Percentiles rank a stretch among this genome's conserved stretches.
Evolutionary conservation across 2,888 invertebrate species (phyloP).

Genomic region (Microdon myrmicae): DNA sequence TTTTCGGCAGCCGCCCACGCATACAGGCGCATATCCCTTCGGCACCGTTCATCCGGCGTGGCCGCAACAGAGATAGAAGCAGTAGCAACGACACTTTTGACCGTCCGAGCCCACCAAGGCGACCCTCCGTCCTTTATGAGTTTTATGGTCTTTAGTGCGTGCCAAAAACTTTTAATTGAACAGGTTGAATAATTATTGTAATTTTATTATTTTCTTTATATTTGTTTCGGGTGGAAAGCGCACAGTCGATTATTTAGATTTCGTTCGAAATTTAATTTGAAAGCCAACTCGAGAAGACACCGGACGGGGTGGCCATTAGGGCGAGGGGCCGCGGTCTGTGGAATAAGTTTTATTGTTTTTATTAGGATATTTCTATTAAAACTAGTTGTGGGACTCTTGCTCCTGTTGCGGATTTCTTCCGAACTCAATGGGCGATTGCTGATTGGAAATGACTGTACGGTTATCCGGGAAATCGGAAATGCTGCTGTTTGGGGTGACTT

Average conservation of each 20-base stretch:
- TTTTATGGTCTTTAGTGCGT: constrained; percentile 67
- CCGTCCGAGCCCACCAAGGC: constrained; percentile 44
- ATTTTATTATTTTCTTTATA: constrained; percentile 22
- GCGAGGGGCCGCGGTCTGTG: background rate
- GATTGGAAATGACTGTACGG: too few species aligned
- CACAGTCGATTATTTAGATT: constrained; percentile 7
- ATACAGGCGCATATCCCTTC: constrained; percentile 34
- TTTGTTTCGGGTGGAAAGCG: constrained; percentile 14
- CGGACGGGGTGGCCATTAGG: background rate
- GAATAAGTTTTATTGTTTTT: constrained; percentile 28
- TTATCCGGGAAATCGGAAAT: too few species aligned
- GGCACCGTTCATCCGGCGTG: constrained; percentile 37
- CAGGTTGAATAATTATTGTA: constrained; percentile 49
- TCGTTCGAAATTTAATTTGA: constrained; percentile 12
- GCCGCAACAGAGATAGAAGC: constrained; percentile 50
- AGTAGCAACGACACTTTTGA: too few species aligned
- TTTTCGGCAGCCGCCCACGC: constrained; percentile 8
- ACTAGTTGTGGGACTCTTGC: background rate
- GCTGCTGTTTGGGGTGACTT: too few species aligned
- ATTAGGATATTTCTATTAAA: constrained; percentile 6
- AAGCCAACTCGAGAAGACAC: background rate
- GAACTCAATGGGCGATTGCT: too few species aligned
- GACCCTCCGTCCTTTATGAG: constrained; percentile 66
- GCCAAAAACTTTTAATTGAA: constrained; percentile 66
- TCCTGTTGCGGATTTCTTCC: too few species aligned